Evolutionary conservation across 2,888 invertebrate species (phyloP), one percentile per base, ranked within the genome.

Genomic region (Willowsia nigromaculata): DNA sequence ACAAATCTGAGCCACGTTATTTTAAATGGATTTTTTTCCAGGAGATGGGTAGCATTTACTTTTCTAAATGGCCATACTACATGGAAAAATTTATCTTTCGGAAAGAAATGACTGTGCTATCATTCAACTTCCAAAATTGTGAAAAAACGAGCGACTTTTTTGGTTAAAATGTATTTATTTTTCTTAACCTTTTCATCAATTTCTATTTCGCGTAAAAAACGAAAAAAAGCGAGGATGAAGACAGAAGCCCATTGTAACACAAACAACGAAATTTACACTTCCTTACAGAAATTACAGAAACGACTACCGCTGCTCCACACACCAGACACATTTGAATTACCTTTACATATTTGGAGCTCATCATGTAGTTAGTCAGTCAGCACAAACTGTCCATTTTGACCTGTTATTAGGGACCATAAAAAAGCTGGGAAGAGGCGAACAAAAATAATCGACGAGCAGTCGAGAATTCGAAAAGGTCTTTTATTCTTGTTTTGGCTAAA

Each of bases 211-310:
- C 40, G 43, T 40, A 18, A 40, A 78, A 50, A 78, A 13, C 43
- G 18, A 37, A 9, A 43, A 5, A 30, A 47, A 13, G 78, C 33
- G 13, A 80, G 11, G 80, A 80, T 80, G 59, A 82, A 82, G 74
- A 88, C 88, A 88, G 88, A 84, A 88, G 88, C 84, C 37, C 40
- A 68, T 84, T 83, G 76, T 76, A 83, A 78, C 76, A 68, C 83
- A 84, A 88, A 84, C 88, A 88, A 78, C 50, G 50, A 84, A 84
- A 68, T 85, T 89, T 89, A 85, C 89, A 89, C 81, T 85, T 89
- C 76, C 71, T 87, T 27, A 81, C 22, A n/a, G n/a, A n/a, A 68
- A 71, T 56, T 65, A 74, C 84, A 37, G 13, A 9, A 71, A 71
- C 9, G 13, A 25, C 22, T 43, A 25, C 71, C 71, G 71, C 40